phyloP scores from a whole-genome alignment of 2,888 invertebrate genomes.

The Villa cingulata region DNA sequence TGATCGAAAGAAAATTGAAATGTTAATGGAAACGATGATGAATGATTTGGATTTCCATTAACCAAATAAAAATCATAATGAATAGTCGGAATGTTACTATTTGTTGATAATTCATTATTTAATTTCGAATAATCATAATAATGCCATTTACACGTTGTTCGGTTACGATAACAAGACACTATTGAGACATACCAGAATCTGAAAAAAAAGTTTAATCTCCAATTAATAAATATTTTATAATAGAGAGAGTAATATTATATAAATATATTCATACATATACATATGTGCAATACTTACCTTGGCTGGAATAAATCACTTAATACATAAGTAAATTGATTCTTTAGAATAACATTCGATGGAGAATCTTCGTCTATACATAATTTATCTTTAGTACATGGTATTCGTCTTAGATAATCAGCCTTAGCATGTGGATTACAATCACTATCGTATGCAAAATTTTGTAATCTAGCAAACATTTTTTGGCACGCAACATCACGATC shows the following conservation, averaged over 20 bases:
- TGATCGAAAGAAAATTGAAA: constrained; percentile 96
- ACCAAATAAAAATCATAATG: constrained; percentile 88
- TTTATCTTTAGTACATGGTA: constrained; percentile 65
- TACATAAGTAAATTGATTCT: constrained; percentile 87
- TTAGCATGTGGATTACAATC: constrained; percentile 54
- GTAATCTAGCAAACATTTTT: constrained; percentile 74
- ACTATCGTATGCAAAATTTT: constrained; percentile 69
- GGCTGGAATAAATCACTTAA: constrained; percentile 82
- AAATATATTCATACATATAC: no score
- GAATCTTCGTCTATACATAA: constrained; percentile 81
- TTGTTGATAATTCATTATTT: constrained; percentile 10
- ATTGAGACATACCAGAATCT: constrained; percentile 95
- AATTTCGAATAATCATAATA: constrained; percentile 44
- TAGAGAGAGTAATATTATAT: no score
- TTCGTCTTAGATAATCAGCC: constrained; percentile 65
- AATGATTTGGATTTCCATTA: constrained; percentile 86
- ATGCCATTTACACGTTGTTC: constrained; percentile 70
- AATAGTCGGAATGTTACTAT: constrained; percentile 4
- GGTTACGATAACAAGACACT: constrained; percentile 80
- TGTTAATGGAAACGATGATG: constrained; percentile 72
- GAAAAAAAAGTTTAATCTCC: constrained; percentile 12
- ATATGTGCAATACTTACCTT: constrained; percentile 43
- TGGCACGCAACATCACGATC: constrained; percentile 65
- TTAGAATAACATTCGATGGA: constrained; percentile 69
- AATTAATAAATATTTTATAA: no score